These are phyloP conservation scores for Serrognathus titanus DNA, from an alignment of 2,888 invertebrate species.

Conservation along the genomic window DNA sequence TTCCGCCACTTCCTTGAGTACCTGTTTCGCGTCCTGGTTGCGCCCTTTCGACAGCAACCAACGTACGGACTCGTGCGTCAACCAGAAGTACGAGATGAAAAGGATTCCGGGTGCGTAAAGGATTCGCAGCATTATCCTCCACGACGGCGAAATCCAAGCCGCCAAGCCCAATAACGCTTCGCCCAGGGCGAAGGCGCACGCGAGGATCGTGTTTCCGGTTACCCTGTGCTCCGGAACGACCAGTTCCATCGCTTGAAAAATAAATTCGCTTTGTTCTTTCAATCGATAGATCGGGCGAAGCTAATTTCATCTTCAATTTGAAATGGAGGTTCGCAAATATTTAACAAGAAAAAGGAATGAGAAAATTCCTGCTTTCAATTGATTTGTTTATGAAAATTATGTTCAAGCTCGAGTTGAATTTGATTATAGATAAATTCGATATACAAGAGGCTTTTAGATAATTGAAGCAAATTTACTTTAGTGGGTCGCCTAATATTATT, in stretches of 20 bases:
- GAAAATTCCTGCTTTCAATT: too few species aligned
- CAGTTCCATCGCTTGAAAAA: constrained; percentile 65
- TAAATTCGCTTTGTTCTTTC: too few species aligned
- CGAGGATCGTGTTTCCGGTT: constrained; percentile 66
- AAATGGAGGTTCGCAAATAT: too few species aligned
- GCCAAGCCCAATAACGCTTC: constrained; percentile 63
- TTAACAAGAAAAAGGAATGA: too few species aligned
- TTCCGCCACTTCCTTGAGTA: constrained; percentile 59
- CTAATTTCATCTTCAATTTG: too few species aligned
- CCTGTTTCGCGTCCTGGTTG: constrained; percentile 52
- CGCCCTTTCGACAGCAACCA: constrained; percentile 66
- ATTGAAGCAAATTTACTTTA: too few species aligned
- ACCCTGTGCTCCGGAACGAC: constrained; percentile 71
- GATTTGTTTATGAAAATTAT: too few species aligned
- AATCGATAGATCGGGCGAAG: too few species aligned
- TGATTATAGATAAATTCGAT: too few species aligned
- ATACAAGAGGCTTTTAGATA: too few species aligned
- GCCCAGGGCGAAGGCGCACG: constrained; percentile 68
- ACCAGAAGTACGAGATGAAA: constrained; percentile 62
- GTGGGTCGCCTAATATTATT: too few species aligned
- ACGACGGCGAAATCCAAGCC: constrained; percentile 65
- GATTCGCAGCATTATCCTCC: constrained; percentile 61
- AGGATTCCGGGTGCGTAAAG: constrained; percentile 67
- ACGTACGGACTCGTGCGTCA: constrained; percentile 66
- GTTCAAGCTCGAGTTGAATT: too few species aligned